These are phyloP conservation scores for Chiloscyllium plagiosum DNA, from an alignment of 2,113 vertebrate genomes.

Conservation along the genomic window DNA sequence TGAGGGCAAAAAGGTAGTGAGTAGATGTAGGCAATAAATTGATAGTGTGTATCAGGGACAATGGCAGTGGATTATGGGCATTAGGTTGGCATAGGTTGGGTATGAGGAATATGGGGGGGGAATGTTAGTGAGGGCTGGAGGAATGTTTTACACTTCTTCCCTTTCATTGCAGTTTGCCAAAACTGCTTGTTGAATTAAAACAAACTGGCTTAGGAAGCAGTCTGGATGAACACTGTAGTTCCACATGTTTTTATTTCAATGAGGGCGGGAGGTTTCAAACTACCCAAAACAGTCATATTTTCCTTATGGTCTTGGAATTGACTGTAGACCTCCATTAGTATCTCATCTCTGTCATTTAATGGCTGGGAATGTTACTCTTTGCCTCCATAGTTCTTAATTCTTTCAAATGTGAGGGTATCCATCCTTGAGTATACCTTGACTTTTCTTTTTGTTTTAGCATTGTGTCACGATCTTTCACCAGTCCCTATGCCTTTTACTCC, in stretches of 20 bases:
- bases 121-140: too few relatives aligned
- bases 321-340: neutral
- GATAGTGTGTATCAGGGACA: too few relatives aligned
- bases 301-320: neutral
- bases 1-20: too few relatives aligned
- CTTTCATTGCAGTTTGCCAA: neutral
- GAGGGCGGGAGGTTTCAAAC: neutral
- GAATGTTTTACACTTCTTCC: neutral
- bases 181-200: neutral
- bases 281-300: neutral
- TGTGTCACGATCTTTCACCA: neutral
- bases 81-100: too few relatives aligned
- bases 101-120: too few relatives aligned
- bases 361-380: neutral
- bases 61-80: too few relatives aligned
- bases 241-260: neutral
- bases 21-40: too few relatives aligned
- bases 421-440: neutral
- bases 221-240: neutral
- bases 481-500: neutral
- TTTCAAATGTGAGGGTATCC: neutral
- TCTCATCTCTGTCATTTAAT: neutral
- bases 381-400: neutral
- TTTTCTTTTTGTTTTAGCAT: neutral
- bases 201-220: neutral